A percentile compares a stretch with the other conserved stretches of the same genome.
These are phyloP conservation scores for Peromyscus melanophrys DNA, from an alignment of 2,797 vertebrate genomes.

Conservation along the genomic window DNA sequence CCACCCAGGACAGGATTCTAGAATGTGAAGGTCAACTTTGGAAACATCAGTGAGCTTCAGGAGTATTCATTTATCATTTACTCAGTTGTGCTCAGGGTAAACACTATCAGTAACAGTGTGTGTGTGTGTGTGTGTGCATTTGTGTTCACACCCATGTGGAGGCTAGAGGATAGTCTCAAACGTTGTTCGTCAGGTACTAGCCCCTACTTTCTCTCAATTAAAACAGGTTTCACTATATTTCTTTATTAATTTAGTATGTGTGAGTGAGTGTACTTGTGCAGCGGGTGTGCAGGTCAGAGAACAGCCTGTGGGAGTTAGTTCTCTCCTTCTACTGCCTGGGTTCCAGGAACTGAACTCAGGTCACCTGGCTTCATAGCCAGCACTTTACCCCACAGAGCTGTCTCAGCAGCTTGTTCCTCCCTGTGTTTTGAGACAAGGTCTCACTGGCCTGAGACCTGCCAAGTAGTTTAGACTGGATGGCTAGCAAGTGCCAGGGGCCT, in stretches of 20 bases:
- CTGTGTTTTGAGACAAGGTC: neutral
- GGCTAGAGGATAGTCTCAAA: neutral
- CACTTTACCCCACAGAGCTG: neutral
- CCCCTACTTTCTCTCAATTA: neutral
- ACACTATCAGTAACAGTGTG: neutral
- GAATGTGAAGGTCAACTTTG: slow-evolving; percentile 61
- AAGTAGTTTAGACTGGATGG: neutral
- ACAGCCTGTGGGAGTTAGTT: neutral
- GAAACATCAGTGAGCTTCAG: slow-evolving; percentile 49
- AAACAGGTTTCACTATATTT: neutral
- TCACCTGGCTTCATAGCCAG: neutral
- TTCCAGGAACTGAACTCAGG: neutral
- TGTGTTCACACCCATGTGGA: neutral
- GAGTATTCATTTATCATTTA: neutral
- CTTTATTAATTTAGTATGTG: neutral
- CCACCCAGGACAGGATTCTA: slow-evolving; percentile 42
- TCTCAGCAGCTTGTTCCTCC: neutral
- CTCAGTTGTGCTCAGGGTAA: neutral
- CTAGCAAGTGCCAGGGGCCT: neutral
- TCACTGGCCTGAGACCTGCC: neutral
- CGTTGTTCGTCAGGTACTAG: neutral
- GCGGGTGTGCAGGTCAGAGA: neutral
- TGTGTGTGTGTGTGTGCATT: too few relatives aligned
- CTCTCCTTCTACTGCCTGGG: neutral
- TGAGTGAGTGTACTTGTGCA: neutral